Conservation (phyloP, 2,797 vertebrate genomes). For the Characodon lateralis region DNA sequence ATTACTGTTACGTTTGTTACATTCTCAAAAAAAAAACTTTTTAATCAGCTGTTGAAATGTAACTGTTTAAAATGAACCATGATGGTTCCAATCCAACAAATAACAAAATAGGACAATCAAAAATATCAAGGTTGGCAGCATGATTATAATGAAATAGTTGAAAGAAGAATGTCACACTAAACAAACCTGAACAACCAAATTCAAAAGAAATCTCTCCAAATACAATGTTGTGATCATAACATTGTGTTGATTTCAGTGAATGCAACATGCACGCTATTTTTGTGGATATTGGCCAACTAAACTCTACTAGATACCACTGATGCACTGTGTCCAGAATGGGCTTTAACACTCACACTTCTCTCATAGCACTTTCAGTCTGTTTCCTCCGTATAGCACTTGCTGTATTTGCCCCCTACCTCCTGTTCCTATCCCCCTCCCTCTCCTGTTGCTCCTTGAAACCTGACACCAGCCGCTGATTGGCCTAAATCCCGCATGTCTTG, state of each 20-base stretch:
- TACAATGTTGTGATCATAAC: background rate
- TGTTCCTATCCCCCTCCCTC: too few relatives aligned
- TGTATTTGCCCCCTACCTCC: too few relatives aligned
- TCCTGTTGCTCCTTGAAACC: too few relatives aligned
- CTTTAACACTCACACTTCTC: too few relatives aligned
- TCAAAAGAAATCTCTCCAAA: background rate
- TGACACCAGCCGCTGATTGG: too few relatives aligned
- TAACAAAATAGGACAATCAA: background rate
- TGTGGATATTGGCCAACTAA: background rate
- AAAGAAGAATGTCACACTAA: background rate
- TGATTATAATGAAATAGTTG: background rate
- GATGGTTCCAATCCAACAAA: background rate
- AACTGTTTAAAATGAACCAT: background rate
- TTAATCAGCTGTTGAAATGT: background rate
- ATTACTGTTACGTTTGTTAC: background rate
- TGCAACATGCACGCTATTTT: background rate
- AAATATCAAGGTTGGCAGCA: too few relatives aligned
- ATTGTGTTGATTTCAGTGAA: background rate
- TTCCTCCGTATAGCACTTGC: too few relatives aligned
- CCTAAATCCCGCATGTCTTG: too few relatives aligned
- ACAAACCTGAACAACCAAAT: background rate
- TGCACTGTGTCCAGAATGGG: background rate
- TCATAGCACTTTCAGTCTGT: too few relatives aligned
- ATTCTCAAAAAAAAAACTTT: background rate
- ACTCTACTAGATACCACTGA: background rate